Conservation (phyloP, 2,888 invertebrate genomes). For the Hyles lineata region DNA sequence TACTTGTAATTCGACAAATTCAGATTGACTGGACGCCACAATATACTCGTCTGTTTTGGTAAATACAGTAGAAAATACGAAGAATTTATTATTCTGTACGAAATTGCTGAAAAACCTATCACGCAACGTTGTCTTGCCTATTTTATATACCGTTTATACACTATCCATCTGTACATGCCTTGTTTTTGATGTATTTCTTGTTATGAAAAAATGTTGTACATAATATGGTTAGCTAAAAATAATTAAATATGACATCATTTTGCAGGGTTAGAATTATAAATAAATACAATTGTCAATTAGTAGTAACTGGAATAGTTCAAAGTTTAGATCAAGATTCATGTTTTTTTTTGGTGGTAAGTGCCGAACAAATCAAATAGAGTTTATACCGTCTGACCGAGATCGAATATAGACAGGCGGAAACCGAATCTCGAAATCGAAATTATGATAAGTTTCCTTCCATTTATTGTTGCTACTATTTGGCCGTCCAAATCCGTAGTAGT, state of each 20-base stretch:
- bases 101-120: conserved; percentile 37
- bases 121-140: conserved; percentile 32
- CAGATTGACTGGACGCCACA: conserved; percentile 20
- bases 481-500: too few species aligned
- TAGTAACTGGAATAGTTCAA: too few species aligned
- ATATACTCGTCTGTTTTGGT: neutral
- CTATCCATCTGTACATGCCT: conserved; percentile 7
- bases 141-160: conserved; percentile 2
- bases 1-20: neutral
- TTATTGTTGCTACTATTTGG: too few species aligned
- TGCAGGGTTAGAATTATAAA: neutral
- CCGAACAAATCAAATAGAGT: too few species aligned
- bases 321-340: neutral
- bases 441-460: too few species aligned
- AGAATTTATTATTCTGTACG: conserved; percentile 42
- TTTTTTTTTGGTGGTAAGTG: too few species aligned
- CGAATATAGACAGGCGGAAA: too few species aligned
- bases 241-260: neutral
- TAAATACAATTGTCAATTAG: too few species aligned
- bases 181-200: neutral
- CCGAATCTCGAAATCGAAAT: too few species aligned
- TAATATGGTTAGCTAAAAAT: neutral
- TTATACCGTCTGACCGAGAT: too few species aligned
- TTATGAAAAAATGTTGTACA: neutral
- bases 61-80: conserved; percentile 22